Conservation (phyloP, 2,113 vertebrate genomes). For the Ictidomys tridecemlineatus region DNA sequence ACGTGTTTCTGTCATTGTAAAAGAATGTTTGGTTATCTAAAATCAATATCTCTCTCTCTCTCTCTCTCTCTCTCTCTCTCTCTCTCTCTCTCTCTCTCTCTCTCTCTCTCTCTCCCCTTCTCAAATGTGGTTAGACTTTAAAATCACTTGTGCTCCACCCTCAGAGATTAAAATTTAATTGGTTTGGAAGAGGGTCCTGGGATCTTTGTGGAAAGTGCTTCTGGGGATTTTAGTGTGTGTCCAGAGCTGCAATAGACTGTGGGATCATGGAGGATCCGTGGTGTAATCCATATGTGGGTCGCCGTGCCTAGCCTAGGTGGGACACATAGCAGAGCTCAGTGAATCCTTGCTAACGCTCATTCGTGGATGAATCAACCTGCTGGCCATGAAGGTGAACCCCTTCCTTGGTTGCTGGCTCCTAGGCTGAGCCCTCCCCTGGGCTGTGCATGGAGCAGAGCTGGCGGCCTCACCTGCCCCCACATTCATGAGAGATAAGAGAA, state of each 20-base stretch:
- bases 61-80: neutral
- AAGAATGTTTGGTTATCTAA: neutral
- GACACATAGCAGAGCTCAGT: neutral
- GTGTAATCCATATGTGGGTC: neutral
- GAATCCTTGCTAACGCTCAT: neutral
- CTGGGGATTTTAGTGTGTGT: neutral
- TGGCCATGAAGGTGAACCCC: neutral
- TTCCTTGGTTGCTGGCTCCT: neutral
- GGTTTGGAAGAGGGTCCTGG: neutral
- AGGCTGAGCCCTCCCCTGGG: neutral
- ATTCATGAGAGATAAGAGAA: neutral
- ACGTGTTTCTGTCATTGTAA: neutral
- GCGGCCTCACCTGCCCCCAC: too few relatives aligned
- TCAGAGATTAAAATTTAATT: slow-evolving; percentile 12
- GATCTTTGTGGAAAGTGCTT: neutral
- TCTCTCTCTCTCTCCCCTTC: neutral
- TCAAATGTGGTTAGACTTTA: slow-evolving; percentile 32
- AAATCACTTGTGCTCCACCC: neutral
- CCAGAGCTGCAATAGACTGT: neutral
- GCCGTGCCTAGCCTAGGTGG: neutral
- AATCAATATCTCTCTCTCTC: neutral
- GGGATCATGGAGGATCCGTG: neutral
- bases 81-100: neutral
- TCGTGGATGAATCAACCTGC: neutral
- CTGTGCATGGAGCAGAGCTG: neutral